Evolutionary conservation across 2,113 vertebrate species (phyloP).

Genomic region (Lophius piscatorius): DNA sequence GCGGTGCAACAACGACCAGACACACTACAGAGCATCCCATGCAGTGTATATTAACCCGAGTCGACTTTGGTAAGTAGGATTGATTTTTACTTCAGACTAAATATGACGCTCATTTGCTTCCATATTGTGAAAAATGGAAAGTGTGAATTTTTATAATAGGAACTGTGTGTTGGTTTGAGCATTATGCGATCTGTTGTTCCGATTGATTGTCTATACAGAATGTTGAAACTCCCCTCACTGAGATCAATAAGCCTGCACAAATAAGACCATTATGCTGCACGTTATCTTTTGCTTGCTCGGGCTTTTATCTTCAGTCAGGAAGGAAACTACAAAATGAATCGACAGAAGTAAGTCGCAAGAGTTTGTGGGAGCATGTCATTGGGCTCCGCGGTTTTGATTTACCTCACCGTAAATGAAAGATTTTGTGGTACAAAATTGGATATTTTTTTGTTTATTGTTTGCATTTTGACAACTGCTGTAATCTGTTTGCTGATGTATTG

Average conservation of each 20-base stretch:
- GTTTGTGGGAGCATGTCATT: slow-evolving; percentile 12
- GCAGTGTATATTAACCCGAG: slow-evolving; percentile 99
- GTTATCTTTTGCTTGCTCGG: slow-evolving; percentile 10
- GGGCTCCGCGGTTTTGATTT: slow-evolving; percentile 8
- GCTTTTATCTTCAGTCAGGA: slow-evolving; percentile 21
- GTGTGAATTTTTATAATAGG: no score
- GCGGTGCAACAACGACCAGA: slow-evolving; percentile 96
- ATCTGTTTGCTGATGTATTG: no score
- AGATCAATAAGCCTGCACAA: no score
- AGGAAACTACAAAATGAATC: no score
- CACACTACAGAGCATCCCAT: slow-evolving; percentile 99
- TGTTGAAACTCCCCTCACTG: no score
- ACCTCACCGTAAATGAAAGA: slow-evolving; percentile 2
- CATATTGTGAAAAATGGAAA: neutral
- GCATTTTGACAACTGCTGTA: no score
- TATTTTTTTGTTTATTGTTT: no score
- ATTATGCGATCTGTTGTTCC: no score
- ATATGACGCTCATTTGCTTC: neutral
- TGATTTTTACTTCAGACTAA: neutral
- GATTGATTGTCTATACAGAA: no score
- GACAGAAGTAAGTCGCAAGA: no score
- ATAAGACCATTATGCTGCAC: neutral
- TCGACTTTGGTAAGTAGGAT: slow-evolving; percentile 95
- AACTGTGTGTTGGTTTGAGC: no score
- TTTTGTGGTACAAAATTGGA: slow-evolving; percentile 2